Evolutionary conservation across 2,888 invertebrate genomes (phyloP).

Genomic region (Chironomus tentans): DNA sequence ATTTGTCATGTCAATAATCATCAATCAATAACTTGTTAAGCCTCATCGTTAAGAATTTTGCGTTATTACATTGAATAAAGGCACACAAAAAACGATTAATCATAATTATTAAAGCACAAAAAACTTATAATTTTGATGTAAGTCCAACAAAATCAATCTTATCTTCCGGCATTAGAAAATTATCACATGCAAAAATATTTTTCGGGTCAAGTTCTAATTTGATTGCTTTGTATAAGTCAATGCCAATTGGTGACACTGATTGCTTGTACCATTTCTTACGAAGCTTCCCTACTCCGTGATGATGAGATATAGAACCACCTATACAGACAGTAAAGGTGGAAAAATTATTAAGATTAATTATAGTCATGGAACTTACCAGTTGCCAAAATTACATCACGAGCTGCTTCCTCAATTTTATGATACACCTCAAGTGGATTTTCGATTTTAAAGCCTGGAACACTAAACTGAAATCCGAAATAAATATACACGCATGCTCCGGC

Average conservation of each 20-base stretch:
- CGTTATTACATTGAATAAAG: no score
- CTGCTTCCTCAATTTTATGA: conserved; percentile 77
- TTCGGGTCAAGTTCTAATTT: conserved; percentile 85
- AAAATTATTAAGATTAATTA: no score
- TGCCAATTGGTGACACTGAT: conserved; percentile 75
- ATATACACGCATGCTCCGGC: conserved; percentile 95
- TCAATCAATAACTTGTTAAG: no score
- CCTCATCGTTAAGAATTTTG: no score
- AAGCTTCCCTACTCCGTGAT: conserved; percentile 93
- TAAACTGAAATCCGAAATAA: conserved; percentile 77
- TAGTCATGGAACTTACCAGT: conserved; percentile 36
- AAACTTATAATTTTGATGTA: background rate
- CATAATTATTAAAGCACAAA: background rate
- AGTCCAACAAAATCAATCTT: background rate
- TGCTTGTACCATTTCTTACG: conserved; percentile 77
- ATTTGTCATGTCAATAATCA: no score
- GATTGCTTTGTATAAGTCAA: conserved; percentile 66
- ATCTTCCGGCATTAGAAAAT: conserved; percentile 45
- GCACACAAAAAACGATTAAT: no score
- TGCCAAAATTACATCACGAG: conserved; percentile 84
- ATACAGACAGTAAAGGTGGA: no score
- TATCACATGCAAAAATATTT: conserved; percentile 87
- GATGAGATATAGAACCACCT: conserved; percentile 81
- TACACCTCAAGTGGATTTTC: conserved; percentile 67
- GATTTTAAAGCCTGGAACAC: conserved; percentile 41